These are phyloP conservation scores for Planiliza haematocheilus DNA, from an alignment of 2,113 vertebrate genomes.

Conservation along the genomic window DNA sequence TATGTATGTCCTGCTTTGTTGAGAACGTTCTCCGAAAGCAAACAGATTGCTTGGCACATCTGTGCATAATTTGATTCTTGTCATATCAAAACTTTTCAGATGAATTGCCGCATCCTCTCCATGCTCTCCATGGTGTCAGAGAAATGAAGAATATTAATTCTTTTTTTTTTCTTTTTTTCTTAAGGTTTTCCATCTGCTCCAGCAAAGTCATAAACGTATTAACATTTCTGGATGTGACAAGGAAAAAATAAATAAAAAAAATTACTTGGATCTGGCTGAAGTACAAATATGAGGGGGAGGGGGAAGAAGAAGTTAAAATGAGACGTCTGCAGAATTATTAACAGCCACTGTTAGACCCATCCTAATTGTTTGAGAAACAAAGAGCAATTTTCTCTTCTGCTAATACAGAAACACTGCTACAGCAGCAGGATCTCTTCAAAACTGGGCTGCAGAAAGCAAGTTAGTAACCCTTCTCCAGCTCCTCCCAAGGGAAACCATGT, in stretches of 20 bases:
- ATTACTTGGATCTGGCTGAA: slow-evolving; percentile 25
- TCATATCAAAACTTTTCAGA: slow-evolving; percentile 58
- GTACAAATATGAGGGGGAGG: slow-evolving; percentile 19
- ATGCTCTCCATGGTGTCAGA: slow-evolving; percentile 27
- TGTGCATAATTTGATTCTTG: slow-evolving; percentile 68
- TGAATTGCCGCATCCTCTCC: slow-evolving; percentile 35
- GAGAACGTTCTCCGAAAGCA: slow-evolving; percentile 34
- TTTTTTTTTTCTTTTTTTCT: slow-evolving; percentile 6
- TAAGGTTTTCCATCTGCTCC: slow-evolving; percentile 63
- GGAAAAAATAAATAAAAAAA: slow-evolving; percentile 40
- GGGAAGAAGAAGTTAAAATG: slow-evolving; percentile 24
- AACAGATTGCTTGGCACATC: slow-evolving; percentile 60
- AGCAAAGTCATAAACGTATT: slow-evolving; percentile 48
- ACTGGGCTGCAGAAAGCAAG: slow-evolving; percentile 32
- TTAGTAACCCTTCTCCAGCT: slow-evolving; percentile 4
- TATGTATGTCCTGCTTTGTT: slow-evolving; percentile 58
- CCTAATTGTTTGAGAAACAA: slow-evolving; percentile 1
- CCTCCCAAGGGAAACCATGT: slow-evolving; percentile 20
- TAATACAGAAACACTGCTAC: slow-evolving; percentile 31
- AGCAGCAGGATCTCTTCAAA: slow-evolving; percentile 31
- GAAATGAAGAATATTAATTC: slow-evolving; percentile 53
- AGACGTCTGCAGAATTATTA: slow-evolving; percentile 33
- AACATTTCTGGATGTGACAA: slow-evolving; percentile 57
- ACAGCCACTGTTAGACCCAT: slow-evolving; percentile 28
- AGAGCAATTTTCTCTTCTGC: slow-evolving; percentile 19